Evolutionary conservation across 1,140 invertebrate genomes (phyloP).

Genomic region (Hyphantria cunea): DNA sequence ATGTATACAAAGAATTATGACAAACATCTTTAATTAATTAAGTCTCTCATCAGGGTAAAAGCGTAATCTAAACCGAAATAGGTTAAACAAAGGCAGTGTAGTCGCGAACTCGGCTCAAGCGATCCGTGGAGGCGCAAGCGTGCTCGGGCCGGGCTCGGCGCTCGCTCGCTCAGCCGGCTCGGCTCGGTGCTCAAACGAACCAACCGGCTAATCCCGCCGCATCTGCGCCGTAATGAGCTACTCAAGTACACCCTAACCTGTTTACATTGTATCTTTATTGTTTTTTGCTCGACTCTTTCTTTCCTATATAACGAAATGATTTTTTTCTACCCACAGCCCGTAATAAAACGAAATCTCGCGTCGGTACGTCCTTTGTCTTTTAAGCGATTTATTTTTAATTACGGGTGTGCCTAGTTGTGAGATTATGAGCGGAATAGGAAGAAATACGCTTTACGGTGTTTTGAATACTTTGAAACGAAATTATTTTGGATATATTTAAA

Average conservation of each 20-base stretch:
- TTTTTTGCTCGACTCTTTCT: constrained; percentile 74
- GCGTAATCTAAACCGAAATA: constrained; percentile 77
- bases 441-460: constrained; percentile 4
- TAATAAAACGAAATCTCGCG: constrained; percentile 74
- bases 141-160: constrained; percentile 38
- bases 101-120: constrained; percentile 46
- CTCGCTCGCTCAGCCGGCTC: constrained; percentile 31
- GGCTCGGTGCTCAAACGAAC: constrained; percentile 52
- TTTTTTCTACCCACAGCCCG: constrained; percentile 55
- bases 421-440: constrained; percentile 14
- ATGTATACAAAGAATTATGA: constrained; percentile 17
- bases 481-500: too few relatives aligned
- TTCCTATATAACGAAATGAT: constrained; percentile 70
- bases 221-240: constrained; percentile 77
- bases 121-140: constrained; percentile 40
- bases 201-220: constrained; percentile 69
- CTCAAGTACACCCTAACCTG: constrained; percentile 80
- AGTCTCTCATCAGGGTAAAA: constrained; percentile 65
- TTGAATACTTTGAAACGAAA: neutral
- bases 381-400: constrained; percentile 78
- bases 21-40: constrained; percentile 66
- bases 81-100: constrained; percentile 73
- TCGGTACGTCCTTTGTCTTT: constrained; percentile 70
- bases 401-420: constrained; percentile 28
- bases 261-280: constrained; percentile 81